Evolutionary conservation across 2,113 vertebrate species (phyloP), one percentile per base, ranked within the genome.

Genomic region (Psammodynastes pulverulentus): DNA sequence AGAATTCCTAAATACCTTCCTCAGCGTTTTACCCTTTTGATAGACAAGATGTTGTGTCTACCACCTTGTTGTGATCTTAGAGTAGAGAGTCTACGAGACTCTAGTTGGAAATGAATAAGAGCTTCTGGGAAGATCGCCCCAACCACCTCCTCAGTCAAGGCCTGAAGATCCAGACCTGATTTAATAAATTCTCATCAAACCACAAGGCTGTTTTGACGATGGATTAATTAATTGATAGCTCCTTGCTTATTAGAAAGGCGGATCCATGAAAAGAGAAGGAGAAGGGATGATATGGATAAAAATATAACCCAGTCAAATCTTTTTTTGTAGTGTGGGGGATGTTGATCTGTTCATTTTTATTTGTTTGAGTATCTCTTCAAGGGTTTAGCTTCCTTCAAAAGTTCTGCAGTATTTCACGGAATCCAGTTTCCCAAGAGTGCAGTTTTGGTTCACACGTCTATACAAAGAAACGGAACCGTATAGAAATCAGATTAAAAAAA

Each of bases 1-100:
- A 95, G 88, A 94, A 93, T 93, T 84, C 72, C 90, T 89, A 92
- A 91, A 96, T 96, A 95, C 88, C 53, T 93, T 91, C 0, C 62
- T 91, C 87, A 91, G 29, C 9, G 86, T 92, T 95, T 94, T 43
- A 17, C 89, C 34, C 58, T 26, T 95, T 84, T 89, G 85, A 90
- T 92, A 56, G 89, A 86, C 79, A 92, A 39, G 90, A 72, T 48
- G 91, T 93, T 91, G 48, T 56, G 54, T 56, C 54, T 26, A 52
- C 48, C 17, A 93, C 94, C 67, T 89, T 92, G 72, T 92, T 92
- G 89, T 45, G 12, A 84, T 21, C 17, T 29, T 46, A 3, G 56
- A n/a, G 26, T 49, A 5, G 58, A 5, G 58, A 67, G 19, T 51
- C 46, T 39, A 3, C 0, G 5, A 9, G 8, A 1, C 54, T 23